Conservation (phyloP, 2,888 invertebrate genomes). For the Ophonus ardosiacus region DNA sequence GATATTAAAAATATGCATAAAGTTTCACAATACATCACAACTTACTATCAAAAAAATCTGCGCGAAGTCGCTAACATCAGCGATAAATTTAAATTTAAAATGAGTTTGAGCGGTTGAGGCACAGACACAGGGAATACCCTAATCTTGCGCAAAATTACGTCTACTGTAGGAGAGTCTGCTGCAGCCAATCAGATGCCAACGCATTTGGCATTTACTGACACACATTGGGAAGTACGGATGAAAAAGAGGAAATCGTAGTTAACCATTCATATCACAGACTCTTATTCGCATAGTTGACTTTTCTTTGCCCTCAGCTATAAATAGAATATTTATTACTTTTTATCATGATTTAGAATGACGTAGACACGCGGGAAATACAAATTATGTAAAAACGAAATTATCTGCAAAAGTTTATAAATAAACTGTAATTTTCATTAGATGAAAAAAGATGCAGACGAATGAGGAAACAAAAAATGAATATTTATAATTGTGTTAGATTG, state of each 20-base stretch:
- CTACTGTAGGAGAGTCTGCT: background rate
- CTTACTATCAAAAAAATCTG: background rate
- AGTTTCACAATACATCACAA: constrained; percentile 15
- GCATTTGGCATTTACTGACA: background rate
- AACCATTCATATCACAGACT: background rate
- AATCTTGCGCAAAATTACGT: background rate
- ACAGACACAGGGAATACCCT: constrained; percentile 26
- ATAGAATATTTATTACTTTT: constrained; percentile 35
- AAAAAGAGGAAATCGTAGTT: background rate
- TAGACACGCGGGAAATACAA: constrained; percentile 28
- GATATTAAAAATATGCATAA: background rate
- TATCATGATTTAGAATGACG: constrained; percentile 3
- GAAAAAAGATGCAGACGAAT: background rate
- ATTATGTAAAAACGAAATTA: constrained; percentile 24
- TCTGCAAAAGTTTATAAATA: constrained; percentile 1
- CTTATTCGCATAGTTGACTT: constrained; percentile 2
- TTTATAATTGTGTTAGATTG: background rate
- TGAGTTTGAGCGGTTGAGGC: background rate
- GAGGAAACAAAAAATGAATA: background rate
- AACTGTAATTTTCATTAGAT: background rate
- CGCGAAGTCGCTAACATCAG: background rate
- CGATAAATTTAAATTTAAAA: constrained; percentile 13
- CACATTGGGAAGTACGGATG: constrained; percentile 38
- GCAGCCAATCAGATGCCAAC: background rate
- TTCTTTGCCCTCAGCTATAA: background rate